Conservation (phyloP, 2,797 vertebrate genomes). For the Micromesistius poutassou region DNA sequence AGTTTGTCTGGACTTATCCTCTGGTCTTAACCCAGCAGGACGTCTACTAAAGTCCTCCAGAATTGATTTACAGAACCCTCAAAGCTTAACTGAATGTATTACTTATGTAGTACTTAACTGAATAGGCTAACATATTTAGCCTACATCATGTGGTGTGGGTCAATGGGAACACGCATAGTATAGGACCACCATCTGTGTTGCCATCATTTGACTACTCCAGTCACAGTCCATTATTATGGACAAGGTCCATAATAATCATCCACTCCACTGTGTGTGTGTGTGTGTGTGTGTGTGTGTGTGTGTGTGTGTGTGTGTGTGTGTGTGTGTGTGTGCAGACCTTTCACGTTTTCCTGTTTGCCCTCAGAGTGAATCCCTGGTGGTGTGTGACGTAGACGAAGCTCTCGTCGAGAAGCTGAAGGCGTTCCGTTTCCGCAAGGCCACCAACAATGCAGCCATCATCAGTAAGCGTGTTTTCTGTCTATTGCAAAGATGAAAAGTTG, state of each 20-base stretch:
- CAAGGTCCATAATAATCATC: too few species aligned
- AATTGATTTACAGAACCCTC: background rate
- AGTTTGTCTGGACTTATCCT: background rate
- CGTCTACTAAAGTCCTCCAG: background rate
- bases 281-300: too few species aligned
- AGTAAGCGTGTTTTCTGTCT: constrained; percentile 63
- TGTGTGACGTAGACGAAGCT: constrained; percentile 77
- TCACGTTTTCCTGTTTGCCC: background rate
- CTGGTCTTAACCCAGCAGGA: background rate
- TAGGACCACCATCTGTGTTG: too few species aligned
- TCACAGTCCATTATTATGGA: too few species aligned
- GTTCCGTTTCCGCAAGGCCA: constrained; percentile 79
- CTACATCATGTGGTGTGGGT: background rate
- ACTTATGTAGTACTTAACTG: too few species aligned
- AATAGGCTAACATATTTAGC: background rate
- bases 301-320: too few species aligned
- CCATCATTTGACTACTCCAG: too few species aligned
- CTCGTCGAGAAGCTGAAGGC: constrained; percentile 71
- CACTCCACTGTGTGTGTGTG: too few species aligned
- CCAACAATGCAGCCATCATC: constrained; percentile 78
- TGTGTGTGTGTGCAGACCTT: background rate
- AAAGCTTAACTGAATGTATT: background rate
- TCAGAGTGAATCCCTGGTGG: constrained; percentile 77
- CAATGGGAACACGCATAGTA: background rate
- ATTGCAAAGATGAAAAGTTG: background rate